phyloP scores from a whole-genome alignment of 2,888 invertebrate genomes.

The Patella pellucida region DNA sequence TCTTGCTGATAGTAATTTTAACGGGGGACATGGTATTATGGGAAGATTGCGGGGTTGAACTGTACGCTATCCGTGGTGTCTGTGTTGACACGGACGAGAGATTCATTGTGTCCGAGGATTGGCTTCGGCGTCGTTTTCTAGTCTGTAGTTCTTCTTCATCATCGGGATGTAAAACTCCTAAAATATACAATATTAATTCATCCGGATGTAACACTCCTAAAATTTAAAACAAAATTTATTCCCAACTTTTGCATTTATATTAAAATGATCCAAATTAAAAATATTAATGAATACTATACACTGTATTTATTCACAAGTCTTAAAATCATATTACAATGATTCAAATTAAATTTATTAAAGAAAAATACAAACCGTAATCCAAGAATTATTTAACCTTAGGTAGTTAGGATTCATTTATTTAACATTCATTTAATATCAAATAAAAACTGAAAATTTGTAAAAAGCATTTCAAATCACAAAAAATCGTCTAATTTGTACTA shows the following conservation, averaged over 20 bases:
- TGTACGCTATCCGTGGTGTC: slow-evolving; percentile 57
- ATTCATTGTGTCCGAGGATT: slow-evolving; percentile 55
- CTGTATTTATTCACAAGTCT: background rate
- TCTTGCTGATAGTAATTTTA: slow-evolving; percentile 67
- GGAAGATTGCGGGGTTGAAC: slow-evolving; percentile 48
- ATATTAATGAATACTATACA: no score
- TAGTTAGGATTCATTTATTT: no score
- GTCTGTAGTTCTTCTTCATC: slow-evolving; percentile 62
- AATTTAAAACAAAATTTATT: background rate
- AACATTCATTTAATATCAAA: no score
- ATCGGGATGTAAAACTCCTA: slow-evolving; percentile 60
- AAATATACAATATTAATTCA: no score
- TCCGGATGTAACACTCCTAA: slow-evolving; percentile 60
- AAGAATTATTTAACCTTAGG: no score
- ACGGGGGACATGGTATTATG: slow-evolving; percentile 60
- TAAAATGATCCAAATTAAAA: no score
- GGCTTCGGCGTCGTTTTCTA: slow-evolving; percentile 54
- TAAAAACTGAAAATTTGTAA: no score
- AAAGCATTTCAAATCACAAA: no score
- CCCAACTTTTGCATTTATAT: no score
- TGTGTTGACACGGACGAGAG: slow-evolving; percentile 45
- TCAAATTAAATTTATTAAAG: no score
- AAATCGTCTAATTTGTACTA: no score
- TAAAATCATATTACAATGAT: no score
- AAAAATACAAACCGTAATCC: background rate